These are phyloP conservation scores for Rhynchophorus ferrugineus DNA, from an alignment of 1,140 invertebrate genomes.

Conservation along the genomic window DNA sequence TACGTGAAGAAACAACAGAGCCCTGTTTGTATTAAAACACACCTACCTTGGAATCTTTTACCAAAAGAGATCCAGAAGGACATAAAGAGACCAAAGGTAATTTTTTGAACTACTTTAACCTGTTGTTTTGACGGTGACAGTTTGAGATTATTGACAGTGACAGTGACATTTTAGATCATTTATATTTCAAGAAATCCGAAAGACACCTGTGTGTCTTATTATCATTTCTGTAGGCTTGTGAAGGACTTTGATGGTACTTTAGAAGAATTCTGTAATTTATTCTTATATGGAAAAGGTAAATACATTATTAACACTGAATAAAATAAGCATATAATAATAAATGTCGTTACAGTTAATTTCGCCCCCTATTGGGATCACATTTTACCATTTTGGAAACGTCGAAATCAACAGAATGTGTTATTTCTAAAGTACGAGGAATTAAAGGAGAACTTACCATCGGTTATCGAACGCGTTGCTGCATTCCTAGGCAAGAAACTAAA, in stretches of 20 bases:
- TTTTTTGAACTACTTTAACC: not conserved
- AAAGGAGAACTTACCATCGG: slow-evolving; percentile 51
- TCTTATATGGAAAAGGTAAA: slow-evolving; percentile 51
- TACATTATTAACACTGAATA: not conserved
- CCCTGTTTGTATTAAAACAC: slow-evolving; percentile 61
- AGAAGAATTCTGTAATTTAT: slow-evolving; percentile 55
- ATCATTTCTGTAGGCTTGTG: slow-evolving; percentile 57
- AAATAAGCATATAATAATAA: not conserved
- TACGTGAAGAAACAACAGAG: slow-evolving; percentile 29
- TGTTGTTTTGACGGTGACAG: too few relatives aligned
- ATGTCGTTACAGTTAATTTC: slow-evolving; percentile 44
- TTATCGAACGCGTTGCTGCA: slow-evolving; percentile 48
- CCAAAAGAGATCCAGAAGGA: slow-evolving; percentile 50
- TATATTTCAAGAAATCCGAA: slow-evolving; percentile 76
- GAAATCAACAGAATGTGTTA: slow-evolving; percentile 48
- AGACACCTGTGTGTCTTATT: slow-evolving; percentile 72
- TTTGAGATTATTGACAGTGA: too few relatives aligned
- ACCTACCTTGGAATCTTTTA: slow-evolving; percentile 59
- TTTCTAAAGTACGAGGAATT: slow-evolving; percentile 61
- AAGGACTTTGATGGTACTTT: slow-evolving; percentile 55
- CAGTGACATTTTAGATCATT: slow-evolving; percentile 60
- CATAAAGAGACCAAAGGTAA: slow-evolving; percentile 43
- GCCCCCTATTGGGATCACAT: slow-evolving; percentile 55
- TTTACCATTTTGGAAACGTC: slow-evolving; percentile 50
- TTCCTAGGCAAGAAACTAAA: slow-evolving; percentile 50